These are phyloP conservation scores for Amazona vittata DNA, from an alignment of 2,113 vertebrate genomes.

Conservation along the genomic window DNA sequence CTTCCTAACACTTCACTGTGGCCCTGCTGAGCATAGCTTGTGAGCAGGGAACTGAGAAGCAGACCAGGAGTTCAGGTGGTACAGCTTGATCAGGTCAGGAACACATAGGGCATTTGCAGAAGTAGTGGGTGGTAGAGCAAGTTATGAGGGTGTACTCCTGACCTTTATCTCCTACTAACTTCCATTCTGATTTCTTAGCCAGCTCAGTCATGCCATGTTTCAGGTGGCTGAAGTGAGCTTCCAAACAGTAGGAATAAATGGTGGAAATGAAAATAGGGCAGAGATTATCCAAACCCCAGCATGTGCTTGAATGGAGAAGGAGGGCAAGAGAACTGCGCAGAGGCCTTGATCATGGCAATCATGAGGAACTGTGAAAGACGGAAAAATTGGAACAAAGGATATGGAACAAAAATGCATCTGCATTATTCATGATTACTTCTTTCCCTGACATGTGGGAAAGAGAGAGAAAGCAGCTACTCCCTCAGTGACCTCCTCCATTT, in stretches of 20 bases:
- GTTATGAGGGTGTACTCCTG: background rate
- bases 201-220: background rate
- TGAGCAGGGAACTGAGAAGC: background rate
- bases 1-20: background rate
- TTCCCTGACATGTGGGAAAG: background rate
- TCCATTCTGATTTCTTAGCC: background rate
- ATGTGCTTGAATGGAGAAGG: background rate
- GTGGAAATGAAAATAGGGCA: background rate
- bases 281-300: background rate
- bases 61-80: background rate
- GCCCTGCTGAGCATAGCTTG: background rate
- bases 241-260: background rate
- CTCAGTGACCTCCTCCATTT: background rate
- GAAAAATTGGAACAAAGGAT: background rate
- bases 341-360: fast-evolving
- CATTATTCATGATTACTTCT: background rate
- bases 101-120: background rate
- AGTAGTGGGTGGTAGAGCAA: background rate
- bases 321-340: background rate
- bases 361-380: background rate
- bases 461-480: background rate
- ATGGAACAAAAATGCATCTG: background rate
- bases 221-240: background rate
- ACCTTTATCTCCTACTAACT: background rate
- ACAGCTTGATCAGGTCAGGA: background rate